Evolutionary conservation across 2,113 vertebrate species (phyloP).

Genomic region (Petroica traversi): DNA sequence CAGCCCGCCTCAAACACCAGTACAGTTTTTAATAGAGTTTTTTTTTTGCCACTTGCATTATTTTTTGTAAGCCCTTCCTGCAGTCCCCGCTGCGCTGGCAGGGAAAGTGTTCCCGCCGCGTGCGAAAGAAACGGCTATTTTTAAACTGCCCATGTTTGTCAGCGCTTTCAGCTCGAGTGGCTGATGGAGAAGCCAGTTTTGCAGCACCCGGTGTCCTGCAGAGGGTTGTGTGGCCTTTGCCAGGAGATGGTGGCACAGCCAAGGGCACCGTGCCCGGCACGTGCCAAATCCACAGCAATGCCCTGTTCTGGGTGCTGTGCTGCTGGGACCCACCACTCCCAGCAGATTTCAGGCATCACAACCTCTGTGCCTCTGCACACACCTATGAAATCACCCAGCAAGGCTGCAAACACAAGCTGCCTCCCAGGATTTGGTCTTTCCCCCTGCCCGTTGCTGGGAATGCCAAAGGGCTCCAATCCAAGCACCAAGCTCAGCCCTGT

Average conservation of each 20-base stretch:
- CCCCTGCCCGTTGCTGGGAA: neutral
- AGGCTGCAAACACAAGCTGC: neutral
- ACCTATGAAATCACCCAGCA: neutral
- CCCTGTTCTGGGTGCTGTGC: neutral
- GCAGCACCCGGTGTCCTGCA: neutral
- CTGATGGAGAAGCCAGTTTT: neutral
- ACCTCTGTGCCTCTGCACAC: neutral
- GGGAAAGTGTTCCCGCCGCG: neutral
- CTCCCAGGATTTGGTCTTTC: neutral
- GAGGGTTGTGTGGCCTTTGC: neutral
- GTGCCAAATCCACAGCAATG: neutral
- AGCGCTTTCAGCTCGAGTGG: neutral
- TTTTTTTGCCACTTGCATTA: neutral
- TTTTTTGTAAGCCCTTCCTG: neutral
- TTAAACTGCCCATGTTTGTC: slow-evolving; percentile 22
- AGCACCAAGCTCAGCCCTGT: neutral
- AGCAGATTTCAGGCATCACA: neutral
- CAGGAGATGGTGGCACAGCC: neutral
- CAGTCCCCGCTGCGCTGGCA: slow-evolving; percentile 3
- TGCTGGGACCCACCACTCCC: neutral
- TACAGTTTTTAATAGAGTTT: neutral
- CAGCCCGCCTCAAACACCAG: neutral
- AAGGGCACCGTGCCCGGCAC: accelerated
- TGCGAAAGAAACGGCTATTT: slow-evolving; percentile 17
- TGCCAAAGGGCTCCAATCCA: neutral